Evolutionary conservation across 2,797 vertebrate species (phyloP), one percentile per base, ranked within the genome.

Genomic region (Alauda arvensis): DNA sequence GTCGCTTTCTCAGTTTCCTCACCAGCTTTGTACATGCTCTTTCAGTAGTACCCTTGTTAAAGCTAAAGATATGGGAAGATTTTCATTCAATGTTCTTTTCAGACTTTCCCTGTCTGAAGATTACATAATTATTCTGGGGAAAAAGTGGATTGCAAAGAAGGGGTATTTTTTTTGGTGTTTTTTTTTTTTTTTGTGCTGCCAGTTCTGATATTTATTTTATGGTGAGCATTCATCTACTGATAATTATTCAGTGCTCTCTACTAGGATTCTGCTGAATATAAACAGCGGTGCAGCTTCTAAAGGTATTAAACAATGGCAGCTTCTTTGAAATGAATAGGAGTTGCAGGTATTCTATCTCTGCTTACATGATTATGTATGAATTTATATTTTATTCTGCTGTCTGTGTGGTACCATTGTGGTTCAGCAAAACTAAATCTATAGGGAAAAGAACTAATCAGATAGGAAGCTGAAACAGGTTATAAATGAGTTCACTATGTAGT

Each of bases 401-500:
- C 88, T 92, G 55, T 83, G 75, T 82, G 77, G 70, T 87, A 71
- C 71, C 29, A 65, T 91, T 89, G 77, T 76, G 70, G 70, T 79
- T 95, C 87, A 89, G 90, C 85, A 88, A 86, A 90, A 65, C 57
- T 83, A 90, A 92, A 91, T 90, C 88, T 90, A 17, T 62, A 37
- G 85, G 92, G 86, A 87, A 77, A 90, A 92, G 63, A 94, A 83
- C 80, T 93, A 94, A 94, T 88, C 90, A 91, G 88, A 88, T 89
- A 87, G 74, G 83, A 93, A 91, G 82, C 77, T 82, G 80, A 92
- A 92, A 82, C 43, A 81, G 85, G 87, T 48, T 85, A 87, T 90
- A 91, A 89, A 94, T 92, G 87, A 87, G 61, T 92, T 92, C 46
- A 24, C 80, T 78, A 8, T 77, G 57, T 56, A 89, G 75, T 80